phyloP scores from a whole-genome alignment of 2,888 invertebrate species.

The Heteromurus nitidus region DNA sequence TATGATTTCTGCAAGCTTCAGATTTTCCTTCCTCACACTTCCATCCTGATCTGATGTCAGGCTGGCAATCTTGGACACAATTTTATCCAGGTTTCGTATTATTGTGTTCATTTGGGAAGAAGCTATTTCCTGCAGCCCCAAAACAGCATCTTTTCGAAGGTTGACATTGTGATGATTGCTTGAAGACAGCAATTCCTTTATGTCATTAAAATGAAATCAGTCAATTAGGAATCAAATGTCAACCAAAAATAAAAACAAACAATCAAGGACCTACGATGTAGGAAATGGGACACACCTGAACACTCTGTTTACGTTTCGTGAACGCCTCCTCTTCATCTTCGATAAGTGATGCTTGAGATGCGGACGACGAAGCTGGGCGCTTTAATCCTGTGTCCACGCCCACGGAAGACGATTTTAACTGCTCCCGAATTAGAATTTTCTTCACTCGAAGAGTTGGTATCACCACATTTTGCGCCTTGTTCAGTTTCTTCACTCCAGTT shows the following conservation, averaged over 20 bases:
- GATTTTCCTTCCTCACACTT: slow-evolving; percentile 77
- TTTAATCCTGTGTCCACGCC: neutral
- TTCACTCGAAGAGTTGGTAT: slow-evolving; percentile 92
- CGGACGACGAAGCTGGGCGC: neutral
- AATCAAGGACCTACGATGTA: neutral
- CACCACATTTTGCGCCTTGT: slow-evolving; percentile 92
- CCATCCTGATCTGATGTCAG: slow-evolving; percentile 85
- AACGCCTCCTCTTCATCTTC: slow-evolving; percentile 78
- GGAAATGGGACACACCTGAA: slow-evolving; percentile 80
- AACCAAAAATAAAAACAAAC: neutral
- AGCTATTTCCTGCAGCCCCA: slow-evolving; percentile 79
- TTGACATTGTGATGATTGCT: slow-evolving; percentile 86
- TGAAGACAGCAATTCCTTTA: slow-evolving; percentile 82
- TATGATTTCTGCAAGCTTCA: slow-evolving; percentile 76
- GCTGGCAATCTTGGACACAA: slow-evolving; percentile 83
- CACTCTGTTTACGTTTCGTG: slow-evolving; percentile 82
- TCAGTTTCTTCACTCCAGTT: slow-evolving; percentile 82
- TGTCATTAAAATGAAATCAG: slow-evolving; percentile 46
- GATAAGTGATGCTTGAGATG: neutral
- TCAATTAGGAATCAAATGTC: neutral
- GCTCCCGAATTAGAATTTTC: slow-evolving; percentile 88
- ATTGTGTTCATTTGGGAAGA: slow-evolving; percentile 76
- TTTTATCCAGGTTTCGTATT: slow-evolving; percentile 80
- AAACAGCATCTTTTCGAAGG: slow-evolving; percentile 80
- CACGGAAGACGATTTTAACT: slow-evolving; percentile 78